Evolutionary conservation across 2,797 vertebrate species (phyloP).

Genomic region (Tarsius wallacei): DNA sequence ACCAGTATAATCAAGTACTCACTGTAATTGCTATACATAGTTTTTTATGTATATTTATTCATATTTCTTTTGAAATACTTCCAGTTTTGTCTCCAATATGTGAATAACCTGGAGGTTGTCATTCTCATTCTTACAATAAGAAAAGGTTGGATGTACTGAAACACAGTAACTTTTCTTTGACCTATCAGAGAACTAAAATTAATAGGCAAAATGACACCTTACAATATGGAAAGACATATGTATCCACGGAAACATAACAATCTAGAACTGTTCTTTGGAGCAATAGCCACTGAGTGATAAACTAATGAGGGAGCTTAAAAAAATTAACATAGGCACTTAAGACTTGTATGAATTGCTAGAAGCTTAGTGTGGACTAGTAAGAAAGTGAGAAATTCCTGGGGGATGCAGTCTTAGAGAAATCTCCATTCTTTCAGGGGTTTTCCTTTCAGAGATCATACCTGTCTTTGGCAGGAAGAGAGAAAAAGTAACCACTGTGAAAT

Average conservation of each 20-base stretch:
- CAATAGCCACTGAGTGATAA: not conserved
- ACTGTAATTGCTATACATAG: not conserved
- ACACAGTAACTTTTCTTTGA: not conserved
- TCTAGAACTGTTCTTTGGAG: not conserved
- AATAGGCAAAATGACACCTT: not conserved
- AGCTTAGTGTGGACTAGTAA: not conserved
- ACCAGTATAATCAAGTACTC: not conserved
- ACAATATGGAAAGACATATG: not conserved
- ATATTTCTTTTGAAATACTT: not conserved
- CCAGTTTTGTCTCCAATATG: not conserved
- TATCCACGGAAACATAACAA: not conserved
- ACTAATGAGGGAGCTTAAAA: not conserved
- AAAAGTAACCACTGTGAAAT: not conserved
- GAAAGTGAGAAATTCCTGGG: not conserved
- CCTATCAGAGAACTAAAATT: not conserved
- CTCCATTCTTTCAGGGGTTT: not conserved
- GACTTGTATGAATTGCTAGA: not conserved
- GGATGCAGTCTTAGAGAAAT: not conserved
- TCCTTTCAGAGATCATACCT: not conserved
- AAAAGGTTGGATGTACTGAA: not conserved
- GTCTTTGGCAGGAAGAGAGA: not conserved
- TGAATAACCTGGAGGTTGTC: not conserved
- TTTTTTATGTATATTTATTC: not conserved
- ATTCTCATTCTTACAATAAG: not conserved
- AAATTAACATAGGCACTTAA: not conserved